Evolutionary conservation across 2,888 invertebrate species (phyloP), one percentile per base, ranked within the genome.

Genomic region (Apodemia zela): DNA sequence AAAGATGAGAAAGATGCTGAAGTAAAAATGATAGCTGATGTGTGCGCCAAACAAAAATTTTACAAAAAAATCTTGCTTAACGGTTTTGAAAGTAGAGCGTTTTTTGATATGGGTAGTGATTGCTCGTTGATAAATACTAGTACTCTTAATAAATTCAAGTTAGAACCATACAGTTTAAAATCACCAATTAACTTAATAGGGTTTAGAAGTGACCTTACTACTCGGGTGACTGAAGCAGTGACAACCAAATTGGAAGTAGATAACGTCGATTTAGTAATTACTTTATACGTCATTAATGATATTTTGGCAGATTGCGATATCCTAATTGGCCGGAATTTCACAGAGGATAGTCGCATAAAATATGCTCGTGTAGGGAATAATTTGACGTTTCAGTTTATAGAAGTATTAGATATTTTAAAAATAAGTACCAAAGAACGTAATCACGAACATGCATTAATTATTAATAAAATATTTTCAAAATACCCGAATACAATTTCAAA

Each of bases 301-400:
- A 38, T 17, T 10, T 47, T 65, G 33, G 57, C 65, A 11, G 64
- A 66, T 4, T 66, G 69, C 54, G 35, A 64, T 18, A 25, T 72
- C 0, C 59, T 71, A 15, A 69, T 69, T 45, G 69, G 69, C 8
- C 65, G 71, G 3, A 71, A 72, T 35, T 69, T 72, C n/a, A 72
- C 69, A 0, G 70, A 71, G 59, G 62, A 68, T 57, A 63, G 17
- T 17, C 54, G 54, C 2, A 64, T 71, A 15, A 72, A 70, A 69
- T 72, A 70, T 49, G 57, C 59, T 10, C 59, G 69, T 6, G 42
- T 69, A 21, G 68, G 72, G 0, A 49, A 68, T 59, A 58, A 8
- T 8, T 59, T 69, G 35, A 60, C 42, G 0, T 69, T 71, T 58
- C 63, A 38, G 38, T 38, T 38, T 13, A 38, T 38, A 11, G 38